Base-by-base conservation (phyloP, 1,140 invertebrate species). In the Melitaea cinxia region DNA sequence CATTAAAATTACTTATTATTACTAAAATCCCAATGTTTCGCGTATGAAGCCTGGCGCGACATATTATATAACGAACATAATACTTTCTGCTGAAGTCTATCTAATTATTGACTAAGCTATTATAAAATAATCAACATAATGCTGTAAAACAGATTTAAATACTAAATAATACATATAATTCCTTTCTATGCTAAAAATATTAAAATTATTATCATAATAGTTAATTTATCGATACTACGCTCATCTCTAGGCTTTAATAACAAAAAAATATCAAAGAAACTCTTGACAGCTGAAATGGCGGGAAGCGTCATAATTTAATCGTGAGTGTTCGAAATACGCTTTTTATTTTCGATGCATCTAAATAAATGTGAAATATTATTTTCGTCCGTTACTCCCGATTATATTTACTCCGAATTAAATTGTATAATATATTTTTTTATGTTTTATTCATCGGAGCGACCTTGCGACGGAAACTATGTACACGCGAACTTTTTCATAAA, bases 221-320 rank as follows among this genome's bases (percentile, higher is more conserved):
- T 21, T 49, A 37, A 5, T 10, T 57, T 56, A 56, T 56, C 61
- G 52, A 56, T 50, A 28, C 17, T 7, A 1, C n/a, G 30, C 30
- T 6, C 61, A 33, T 64, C 28, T 14, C 61, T 64, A 45, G 17
- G 45, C 49, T 64, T 55, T 56, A 30, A 49, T 59, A 14, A 6
- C 6, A 14, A 42, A 59, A 58, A 50, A 59, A 26, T 49, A 56
- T 64, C 53, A 64, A 35, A 56, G 37, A 57, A 24, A n/a, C 10
- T 61, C 37, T 30, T 71, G 69, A 64, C 65, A 71, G 69, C 15
- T 45, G 60, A 68, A 71, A 64, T 71, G 69, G 69, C 69, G 69
- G 65, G 69, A 71, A 71, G 30, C 47, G 35, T 54, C 63, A 53
- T 63, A 71, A 58, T 55, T 68, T 60, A 42, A 39, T 10, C 30